phyloP scores from a whole-genome alignment of 2,113 vertebrate genomes.

The Sphaerodactylus townsendi region DNA sequence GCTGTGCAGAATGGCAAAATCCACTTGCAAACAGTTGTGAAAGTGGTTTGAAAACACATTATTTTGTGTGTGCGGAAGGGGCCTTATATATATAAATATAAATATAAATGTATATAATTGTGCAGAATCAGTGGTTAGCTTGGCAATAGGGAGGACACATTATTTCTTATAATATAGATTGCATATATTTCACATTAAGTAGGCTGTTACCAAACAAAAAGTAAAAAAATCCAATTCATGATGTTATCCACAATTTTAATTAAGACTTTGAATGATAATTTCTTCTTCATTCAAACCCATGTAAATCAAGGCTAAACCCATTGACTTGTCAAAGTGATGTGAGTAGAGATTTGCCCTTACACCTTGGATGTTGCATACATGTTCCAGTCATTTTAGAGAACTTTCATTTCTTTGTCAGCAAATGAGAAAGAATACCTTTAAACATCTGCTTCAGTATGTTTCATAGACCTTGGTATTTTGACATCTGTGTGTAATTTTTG shows the following conservation, averaged over 20 bases:
- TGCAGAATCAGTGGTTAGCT: background rate
- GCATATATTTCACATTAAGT: background rate
- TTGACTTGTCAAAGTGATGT: slow-evolving; percentile 9
- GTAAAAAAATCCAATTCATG: background rate
- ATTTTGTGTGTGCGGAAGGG: no score
- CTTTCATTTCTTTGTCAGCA: slow-evolving; percentile 7
- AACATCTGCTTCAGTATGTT: slow-evolving; percentile 15
- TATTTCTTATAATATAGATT: background rate
- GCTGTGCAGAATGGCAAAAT: no score
- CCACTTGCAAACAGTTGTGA: no score
- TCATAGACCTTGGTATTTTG: background rate
- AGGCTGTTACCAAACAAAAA: background rate
- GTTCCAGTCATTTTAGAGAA: background rate
- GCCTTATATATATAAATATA: no score
- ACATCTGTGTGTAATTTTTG: slow-evolving; percentile 17
- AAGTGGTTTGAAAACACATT: no score
- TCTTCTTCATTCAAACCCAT: background rate
- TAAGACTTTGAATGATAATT: background rate
- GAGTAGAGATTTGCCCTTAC: background rate
- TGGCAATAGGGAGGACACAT: background rate
- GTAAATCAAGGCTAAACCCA: background rate
- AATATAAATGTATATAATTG: no score
- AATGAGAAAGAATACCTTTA: background rate
- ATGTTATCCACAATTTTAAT: slow-evolving; percentile 3
- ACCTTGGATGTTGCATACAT: background rate